Evolutionary conservation across 2,113 vertebrate genomes (phyloP).

Genomic region (Zapus hudsonius): DNA sequence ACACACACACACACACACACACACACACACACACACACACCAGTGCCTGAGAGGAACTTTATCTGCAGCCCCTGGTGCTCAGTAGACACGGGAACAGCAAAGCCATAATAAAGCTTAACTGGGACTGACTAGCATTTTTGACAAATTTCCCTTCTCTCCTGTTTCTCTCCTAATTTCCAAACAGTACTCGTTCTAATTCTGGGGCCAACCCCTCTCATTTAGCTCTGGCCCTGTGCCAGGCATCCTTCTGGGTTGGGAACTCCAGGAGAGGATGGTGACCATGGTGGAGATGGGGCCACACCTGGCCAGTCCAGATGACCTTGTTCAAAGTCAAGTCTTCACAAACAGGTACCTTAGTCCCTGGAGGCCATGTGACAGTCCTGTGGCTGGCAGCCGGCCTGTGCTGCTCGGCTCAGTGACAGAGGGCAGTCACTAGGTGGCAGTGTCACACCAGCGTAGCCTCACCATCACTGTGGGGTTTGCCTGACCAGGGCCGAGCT

Average conservation of each 20-base stretch:
- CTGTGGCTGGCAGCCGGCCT: not conserved
- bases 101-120: not conserved
- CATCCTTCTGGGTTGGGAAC: not conserved
- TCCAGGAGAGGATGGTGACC: not conserved
- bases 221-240: too few relatives aligned
- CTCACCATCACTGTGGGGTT: not conserved
- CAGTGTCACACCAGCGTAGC: conserved; percentile 62
- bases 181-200: not conserved
- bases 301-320: not conserved
- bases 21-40: not conserved
- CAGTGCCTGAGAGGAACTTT: not conserved
- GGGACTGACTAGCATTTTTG: not conserved
- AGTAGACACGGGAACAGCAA: not conserved
- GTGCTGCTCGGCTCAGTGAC: not conserved
- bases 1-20: too few relatives aligned
- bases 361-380: too few relatives aligned
- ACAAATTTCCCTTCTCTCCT: not conserved
- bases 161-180: not conserved
- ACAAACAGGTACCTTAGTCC: not conserved
- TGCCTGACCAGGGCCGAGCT: not conserved
- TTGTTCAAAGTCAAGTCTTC: not conserved
- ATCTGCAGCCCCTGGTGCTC: not conserved
- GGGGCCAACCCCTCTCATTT: not conserved
- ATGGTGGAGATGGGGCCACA: not conserved
- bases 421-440: conserved; percentile 76